These are phyloP conservation scores for Drosophila novamexicana DNA, from an alignment of 1,140 invertebrate species.

Conservation along the genomic window DNA sequence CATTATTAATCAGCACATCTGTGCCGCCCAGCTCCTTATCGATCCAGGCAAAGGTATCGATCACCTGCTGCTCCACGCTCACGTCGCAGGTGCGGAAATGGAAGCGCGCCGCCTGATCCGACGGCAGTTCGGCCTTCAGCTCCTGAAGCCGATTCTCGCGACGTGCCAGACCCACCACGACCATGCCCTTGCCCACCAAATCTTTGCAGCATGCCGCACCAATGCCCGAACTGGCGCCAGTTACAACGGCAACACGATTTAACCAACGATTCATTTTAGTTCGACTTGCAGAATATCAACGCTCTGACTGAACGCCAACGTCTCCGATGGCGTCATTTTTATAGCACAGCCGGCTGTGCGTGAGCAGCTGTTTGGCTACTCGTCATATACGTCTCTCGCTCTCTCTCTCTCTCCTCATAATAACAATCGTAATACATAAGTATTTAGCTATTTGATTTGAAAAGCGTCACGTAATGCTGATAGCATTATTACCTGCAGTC, in stretches of 20 bases:
- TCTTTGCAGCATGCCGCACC: conserved; percentile 84
- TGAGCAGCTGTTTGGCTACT: no score
- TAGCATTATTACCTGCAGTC: no score
- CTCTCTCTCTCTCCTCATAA: no score
- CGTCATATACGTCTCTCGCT: no score
- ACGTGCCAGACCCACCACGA: conserved; percentile 89
- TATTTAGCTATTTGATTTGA: no score
- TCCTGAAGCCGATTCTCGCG: conserved; percentile 85
- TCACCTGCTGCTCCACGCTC: conserved; percentile 87
- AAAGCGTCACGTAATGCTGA: no score
- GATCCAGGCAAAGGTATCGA: conserved; percentile 88
- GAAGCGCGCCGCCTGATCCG: no score
- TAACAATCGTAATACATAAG: no score
- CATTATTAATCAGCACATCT: conserved; percentile 91
- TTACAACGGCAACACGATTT: conserved; percentile 74
- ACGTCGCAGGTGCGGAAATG: conserved; percentile 86
- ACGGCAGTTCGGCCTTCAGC: conserved; percentile 35
- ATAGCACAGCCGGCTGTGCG: no score
- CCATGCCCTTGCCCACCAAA: conserved; percentile 85
- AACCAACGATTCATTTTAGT: conserved; percentile 67
- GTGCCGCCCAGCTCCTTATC: conserved; percentile 87
- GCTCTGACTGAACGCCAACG: no score
- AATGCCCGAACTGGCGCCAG: conserved; percentile 86
- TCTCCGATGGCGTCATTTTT: no score
- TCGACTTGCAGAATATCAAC: no score